Percentiles rank a stretch among this genome's conserved stretches.
These are phyloP conservation scores for Coptotermes formosanus DNA, from an alignment of 1,140 invertebrate genomes.

Conservation along the genomic window DNA sequence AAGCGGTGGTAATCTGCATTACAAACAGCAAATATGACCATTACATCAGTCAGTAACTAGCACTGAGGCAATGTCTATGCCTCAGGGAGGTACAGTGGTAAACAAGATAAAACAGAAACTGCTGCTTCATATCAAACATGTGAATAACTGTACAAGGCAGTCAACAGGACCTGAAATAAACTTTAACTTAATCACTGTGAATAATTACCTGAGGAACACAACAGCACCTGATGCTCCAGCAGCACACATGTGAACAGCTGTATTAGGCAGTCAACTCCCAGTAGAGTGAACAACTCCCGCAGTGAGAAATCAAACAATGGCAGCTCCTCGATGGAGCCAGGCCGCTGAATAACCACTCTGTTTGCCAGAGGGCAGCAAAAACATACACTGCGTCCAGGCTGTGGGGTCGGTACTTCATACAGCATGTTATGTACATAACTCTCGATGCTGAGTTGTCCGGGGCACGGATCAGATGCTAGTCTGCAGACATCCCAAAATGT, in stretches of 20 bases:
- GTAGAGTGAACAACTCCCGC: conserved; percentile 78
- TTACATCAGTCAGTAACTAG: neutral
- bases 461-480: neutral
- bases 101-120: too few species aligned
- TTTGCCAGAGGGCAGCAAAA: conserved; percentile 73
- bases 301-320: conserved; percentile 93
- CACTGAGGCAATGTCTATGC: neutral
- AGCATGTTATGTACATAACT: conserved; percentile 94
- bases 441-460: conserved; percentile 76
- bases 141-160: too few species aligned
- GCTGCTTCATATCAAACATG: too few species aligned
- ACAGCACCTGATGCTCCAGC: conserved; percentile 93
- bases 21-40: neutral
- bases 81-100: too few species aligned
- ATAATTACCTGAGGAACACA: conserved; percentile 80
- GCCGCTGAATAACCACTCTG: conserved; percentile 68
- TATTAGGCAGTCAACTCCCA: conserved; percentile 88
- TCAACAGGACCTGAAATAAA: too few species aligned
- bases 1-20: conserved; percentile 64
- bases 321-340: conserved; percentile 72
- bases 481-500: neutral
- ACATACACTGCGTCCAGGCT: conserved; percentile 80
- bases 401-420: conserved; percentile 89
- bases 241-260: conserved; percentile 94
- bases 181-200: too few species aligned